Evolutionary conservation across 1,140 invertebrate genomes (phyloP), one percentile per base, ranked within the genome.

Genomic region (Druon quercuslanigerum): DNA sequence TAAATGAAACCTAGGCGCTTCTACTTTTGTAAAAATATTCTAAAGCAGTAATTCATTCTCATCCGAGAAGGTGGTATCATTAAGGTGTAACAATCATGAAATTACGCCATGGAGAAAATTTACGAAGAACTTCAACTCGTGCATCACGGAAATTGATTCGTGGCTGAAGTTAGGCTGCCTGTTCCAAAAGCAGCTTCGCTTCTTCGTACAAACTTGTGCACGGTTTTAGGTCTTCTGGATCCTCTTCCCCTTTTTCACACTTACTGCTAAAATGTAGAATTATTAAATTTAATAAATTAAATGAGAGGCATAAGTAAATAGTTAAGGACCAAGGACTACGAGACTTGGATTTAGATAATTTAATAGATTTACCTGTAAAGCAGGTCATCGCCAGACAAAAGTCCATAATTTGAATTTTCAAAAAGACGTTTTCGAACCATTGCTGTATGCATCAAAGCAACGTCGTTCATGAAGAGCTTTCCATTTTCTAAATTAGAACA

Each of bases 401-500:
- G 82, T 52, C 83, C 84, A 40, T 86, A 84, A 0, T 79, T 79
- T 12, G 85, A 79, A 72, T 85, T 83, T 40, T 79, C 82, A 16
- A 87, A 77, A 20, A 86, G 83, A 51, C 84, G 85, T 75, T 87
- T 85, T 51, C 90, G 80, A 13, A 83, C 79, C 8, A 88, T 66
- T 7, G 89, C 89, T 19, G 89, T 87, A 50, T 91, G 90, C 79
- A 90, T 84, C 71, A 91, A 80, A 7, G 90, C 90, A 51, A 91
- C 79, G 72, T 90, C 83, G 75, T 87, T 77, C 52, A 89, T 77
- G 8, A 91, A 80, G 57, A 89, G 84, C 57, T 87, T 78, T 46
- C 80, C 71, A 25, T 80, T 81, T 50, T 85, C 87, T 88, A 46
- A 83, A 71, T 52, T 13, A 51, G 17, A 25, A 51, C 33, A 51